Conservation (phyloP, 2,113 vertebrate genomes). For the Corythoichthys intestinalis region DNA sequence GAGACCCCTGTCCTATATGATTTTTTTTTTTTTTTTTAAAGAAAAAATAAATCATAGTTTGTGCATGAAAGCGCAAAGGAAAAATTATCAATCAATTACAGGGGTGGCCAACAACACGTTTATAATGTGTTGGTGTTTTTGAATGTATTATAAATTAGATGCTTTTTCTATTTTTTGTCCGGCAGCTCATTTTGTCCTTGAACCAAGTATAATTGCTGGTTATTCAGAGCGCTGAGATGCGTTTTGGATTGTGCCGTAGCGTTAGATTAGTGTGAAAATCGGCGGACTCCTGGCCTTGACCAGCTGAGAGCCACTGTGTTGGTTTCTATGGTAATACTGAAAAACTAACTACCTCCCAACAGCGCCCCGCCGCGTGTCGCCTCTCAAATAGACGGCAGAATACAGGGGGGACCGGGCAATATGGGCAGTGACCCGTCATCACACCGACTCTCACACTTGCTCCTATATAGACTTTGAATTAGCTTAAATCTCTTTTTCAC, state of each 20-base stretch:
- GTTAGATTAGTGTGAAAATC: slow-evolving; percentile 82
- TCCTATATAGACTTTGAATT: slow-evolving; percentile 53
- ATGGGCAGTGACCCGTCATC: slow-evolving; percentile 98
- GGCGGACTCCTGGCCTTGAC: slow-evolving; percentile 77
- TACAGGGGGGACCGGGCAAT: slow-evolving; percentile 80
- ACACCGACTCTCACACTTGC: slow-evolving; percentile 61
- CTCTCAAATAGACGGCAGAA: slow-evolving; percentile 97
- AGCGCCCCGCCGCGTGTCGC: slow-evolving; percentile 90
- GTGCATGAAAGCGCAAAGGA: too few relatives aligned
- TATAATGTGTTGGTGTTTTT: slow-evolving; percentile 16
- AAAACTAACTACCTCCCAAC: slow-evolving; percentile 87
- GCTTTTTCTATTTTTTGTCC: slow-evolving; percentile 57
- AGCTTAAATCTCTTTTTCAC: slow-evolving; percentile 70
- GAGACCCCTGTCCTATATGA: too few relatives aligned
- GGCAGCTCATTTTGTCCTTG: slow-evolving; percentile 82
- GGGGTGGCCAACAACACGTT: not conserved
- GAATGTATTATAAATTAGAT: slow-evolving; percentile 45
- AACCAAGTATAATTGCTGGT: slow-evolving; percentile 90
- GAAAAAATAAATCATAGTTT: too few relatives aligned
- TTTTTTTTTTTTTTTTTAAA: too few relatives aligned
- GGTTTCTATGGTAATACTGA: slow-evolving; percentile 95
- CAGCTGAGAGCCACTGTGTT: slow-evolving; percentile 85
- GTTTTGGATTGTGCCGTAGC: slow-evolving; percentile 82
- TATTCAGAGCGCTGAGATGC: slow-evolving; percentile 86
- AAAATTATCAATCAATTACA: not conserved